Evolutionary conservation across 2,113 vertebrate genomes (phyloP), one percentile per base, ranked within the genome.

Genomic region (Rutilus rutilus): DNA sequence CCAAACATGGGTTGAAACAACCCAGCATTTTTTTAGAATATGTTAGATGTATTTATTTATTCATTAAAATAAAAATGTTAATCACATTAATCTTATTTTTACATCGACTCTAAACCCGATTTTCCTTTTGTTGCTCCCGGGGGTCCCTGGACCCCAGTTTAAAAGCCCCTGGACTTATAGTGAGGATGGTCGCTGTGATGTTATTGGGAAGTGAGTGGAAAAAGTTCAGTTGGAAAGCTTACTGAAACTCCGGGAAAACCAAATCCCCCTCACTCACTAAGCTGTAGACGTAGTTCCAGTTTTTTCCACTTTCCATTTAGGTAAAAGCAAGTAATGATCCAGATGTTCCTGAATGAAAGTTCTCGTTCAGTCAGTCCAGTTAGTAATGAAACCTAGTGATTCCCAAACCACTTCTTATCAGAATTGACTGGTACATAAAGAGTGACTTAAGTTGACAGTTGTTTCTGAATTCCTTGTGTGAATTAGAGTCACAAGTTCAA

Each of bases 401-500:
- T 73, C 69, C 45, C 69, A n/a, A 47, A 74, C 23, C 23, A 15
- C 12, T 7, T n/a, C 14, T 45, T 79, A 25, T 9, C 57, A 25
- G 14, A 42, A 17, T 25, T 79, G 5, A n/a, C 33, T 45, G 1
- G 0, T 30, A 27, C 39, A 64, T 25, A 25, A 42, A 27, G 15
- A 11, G 39, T 83, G 52, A 78, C 11, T 64, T 23, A 19, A 30
- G 27, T n/a, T 71, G 25, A 78, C 14, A 23, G 30, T 80, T 87
- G 45, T 45, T 27, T 62, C 64, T n/a, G 23, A 54, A 54, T 76
- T 65, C 19, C 64, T 57, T 79, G 30, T 85, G 45, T 80, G 64
- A 73, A 80, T 79, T 30, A 23, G 76, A 80, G 64, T 80, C 84
- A 86, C 78, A 1, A 71, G 84, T 86, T 86, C 10, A 73, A 69